These are phyloP conservation scores for Drosophila rhopaloa DNA, from an alignment of 1,140 invertebrate genomes.

Conservation along the genomic window DNA sequence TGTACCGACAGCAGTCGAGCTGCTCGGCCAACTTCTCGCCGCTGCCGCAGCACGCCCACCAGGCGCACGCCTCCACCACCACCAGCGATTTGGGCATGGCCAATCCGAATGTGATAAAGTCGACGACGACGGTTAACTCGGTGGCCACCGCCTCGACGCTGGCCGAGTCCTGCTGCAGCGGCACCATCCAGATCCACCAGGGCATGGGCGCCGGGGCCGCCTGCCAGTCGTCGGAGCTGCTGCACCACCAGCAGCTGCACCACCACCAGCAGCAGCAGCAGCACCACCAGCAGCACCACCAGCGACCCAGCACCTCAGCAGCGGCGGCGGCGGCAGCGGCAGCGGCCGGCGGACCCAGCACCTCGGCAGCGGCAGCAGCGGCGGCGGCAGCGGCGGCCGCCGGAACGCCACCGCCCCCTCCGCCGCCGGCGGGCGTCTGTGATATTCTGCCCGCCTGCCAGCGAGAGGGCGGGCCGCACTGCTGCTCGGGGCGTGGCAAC, in stretches of 20 bases:
- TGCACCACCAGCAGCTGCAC: constrained; percentile 49
- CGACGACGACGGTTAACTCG: constrained; percentile 82
- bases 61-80: constrained; percentile 80
- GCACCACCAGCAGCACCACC: constrained; percentile 27
- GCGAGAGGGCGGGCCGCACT: constrained; percentile 76
- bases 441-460: constrained; percentile 80
- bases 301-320: constrained; percentile 45
- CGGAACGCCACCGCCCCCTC: constrained; percentile 53
- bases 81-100: constrained; percentile 76
- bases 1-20: constrained; percentile 81
- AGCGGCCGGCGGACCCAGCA: constrained; percentile 42
- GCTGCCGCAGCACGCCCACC: constrained; percentile 77
- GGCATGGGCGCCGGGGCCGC: constrained; percentile 74
- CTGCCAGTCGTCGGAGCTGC: constrained; percentile 73
- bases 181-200: constrained; percentile 77
- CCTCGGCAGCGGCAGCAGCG: constrained; percentile 40
- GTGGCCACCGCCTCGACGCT: constrained; percentile 80
- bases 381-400: constrained; percentile 35
- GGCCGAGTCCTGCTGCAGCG: constrained; percentile 82
- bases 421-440: constrained; percentile 57
- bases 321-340: constrained; percentile 48
- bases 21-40: constrained; percentile 82
- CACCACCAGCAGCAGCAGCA: constrained; percentile 33
- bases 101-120: constrained; percentile 84
- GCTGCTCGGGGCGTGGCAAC: constrained; percentile 76